Evolutionary conservation across 1,140 invertebrate species (phyloP).

Genomic region (Bombus confusus): DNA sequence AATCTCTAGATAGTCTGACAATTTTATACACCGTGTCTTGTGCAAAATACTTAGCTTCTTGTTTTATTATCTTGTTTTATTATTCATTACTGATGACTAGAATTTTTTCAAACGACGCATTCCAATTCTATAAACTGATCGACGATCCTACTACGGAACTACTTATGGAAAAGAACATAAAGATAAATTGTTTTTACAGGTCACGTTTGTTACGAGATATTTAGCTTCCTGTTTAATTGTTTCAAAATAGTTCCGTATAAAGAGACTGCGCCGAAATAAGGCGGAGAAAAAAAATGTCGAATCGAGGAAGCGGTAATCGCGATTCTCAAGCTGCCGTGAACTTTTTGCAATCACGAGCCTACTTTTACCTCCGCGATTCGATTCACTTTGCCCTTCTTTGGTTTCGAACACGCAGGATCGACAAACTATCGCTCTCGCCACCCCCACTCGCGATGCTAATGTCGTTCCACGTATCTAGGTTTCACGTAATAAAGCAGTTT

Average conservation of each 20-base stretch:
- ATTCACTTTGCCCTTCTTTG: slow-evolving; percentile 22
- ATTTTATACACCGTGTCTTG: background rate
- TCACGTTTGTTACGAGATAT: background rate
- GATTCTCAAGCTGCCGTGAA: background rate
- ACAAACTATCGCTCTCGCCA: slow-evolving; percentile 42
- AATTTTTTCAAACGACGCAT: background rate
- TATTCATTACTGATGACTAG: background rate
- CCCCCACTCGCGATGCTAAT: slow-evolving; percentile 14
- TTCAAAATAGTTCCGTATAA: background rate
- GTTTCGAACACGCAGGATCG: slow-evolving; percentile 2
- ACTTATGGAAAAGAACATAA: background rate
- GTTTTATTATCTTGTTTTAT: no score
- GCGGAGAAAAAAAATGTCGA: background rate
- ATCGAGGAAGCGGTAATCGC: background rate
- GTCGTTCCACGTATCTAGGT: slow-evolving; percentile 60
- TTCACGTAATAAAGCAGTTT: slow-evolving; percentile 79
- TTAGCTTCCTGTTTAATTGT: background rate
- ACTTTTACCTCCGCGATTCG: slow-evolving; percentile 4
- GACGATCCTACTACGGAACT: no score
- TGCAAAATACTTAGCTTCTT: background rate
- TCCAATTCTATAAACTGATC: no score
- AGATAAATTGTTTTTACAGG: no score
- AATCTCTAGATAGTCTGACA: background rate
- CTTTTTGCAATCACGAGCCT: background rate
- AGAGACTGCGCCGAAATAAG: background rate